Conservation (phyloP, 2,888 invertebrate genomes). For the Sceliomorpha sp. region DNA sequence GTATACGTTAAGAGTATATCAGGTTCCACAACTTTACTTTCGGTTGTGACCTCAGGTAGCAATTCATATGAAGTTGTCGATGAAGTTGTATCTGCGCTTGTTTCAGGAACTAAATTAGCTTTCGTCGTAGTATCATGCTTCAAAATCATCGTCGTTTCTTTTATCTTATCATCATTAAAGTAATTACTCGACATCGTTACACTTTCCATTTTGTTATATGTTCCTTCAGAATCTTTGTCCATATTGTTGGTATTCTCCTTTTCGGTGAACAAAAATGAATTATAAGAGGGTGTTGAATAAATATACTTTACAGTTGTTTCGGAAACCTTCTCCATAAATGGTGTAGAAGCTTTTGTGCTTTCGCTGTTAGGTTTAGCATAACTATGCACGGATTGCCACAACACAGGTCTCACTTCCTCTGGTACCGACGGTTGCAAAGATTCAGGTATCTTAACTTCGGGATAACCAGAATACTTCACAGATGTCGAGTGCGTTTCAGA, state of each 20-base stretch:
- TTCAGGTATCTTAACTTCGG: conserved; percentile 53
- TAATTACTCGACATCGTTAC: too few relatives aligned
- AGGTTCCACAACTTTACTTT: conserved; percentile 28
- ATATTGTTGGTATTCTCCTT: neutral
- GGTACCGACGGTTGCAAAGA: conserved; percentile 16
- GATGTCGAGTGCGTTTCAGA: conserved; percentile 64
- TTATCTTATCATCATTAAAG: neutral
- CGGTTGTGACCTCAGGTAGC: conserved; percentile 51
- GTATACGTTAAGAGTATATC: conserved; percentile 26
- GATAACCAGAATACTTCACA: conserved; percentile 59
- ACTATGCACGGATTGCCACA: conserved; percentile 22
- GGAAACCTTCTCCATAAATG: conserved; percentile 17
- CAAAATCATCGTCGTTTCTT: neutral
- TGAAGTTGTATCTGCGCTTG: conserved; percentile 35
- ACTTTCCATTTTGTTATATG: conserved; percentile 5
- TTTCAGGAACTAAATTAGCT: conserved; percentile 3
- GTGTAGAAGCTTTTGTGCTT: conserved; percentile 17
- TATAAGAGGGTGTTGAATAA: conserved; percentile 11
- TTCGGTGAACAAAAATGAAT: neutral
- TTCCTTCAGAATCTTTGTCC: conserved; percentile 13
- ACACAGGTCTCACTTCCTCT: conserved; percentile 19
- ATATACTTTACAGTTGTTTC: conserved; percentile 28
- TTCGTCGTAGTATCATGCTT: neutral
- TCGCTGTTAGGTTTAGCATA: conserved; percentile 35
- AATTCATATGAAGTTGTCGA: conserved; percentile 27